Percentiles rank a stretch among this genome's conserved stretches.
phyloP scores from a whole-genome alignment of 2,797 vertebrate genomes.

The Ctenosaura bakeri region DNA sequence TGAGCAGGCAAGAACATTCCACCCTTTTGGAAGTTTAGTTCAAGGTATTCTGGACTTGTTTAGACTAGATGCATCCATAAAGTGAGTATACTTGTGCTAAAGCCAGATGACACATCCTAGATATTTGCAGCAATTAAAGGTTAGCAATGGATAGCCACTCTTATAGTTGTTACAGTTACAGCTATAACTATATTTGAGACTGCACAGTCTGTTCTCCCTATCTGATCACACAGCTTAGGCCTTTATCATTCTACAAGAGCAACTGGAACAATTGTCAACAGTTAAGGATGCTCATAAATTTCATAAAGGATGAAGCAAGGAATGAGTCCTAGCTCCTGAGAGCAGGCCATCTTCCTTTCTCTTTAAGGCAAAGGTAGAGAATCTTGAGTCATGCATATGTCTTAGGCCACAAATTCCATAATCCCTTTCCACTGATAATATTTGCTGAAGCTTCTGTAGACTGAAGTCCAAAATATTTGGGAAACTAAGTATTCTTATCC shows the following conservation, averaged over 20 bases:
- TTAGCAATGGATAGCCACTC: too few species aligned
- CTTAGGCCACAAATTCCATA: not conserved
- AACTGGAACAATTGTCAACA: not conserved
- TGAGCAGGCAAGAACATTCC: too few species aligned
- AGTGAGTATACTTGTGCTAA: too few species aligned
- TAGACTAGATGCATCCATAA: too few species aligned
- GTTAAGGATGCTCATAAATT: too few species aligned
- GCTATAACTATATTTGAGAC: too few species aligned
- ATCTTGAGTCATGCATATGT: not conserved
- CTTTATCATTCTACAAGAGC: not conserved
- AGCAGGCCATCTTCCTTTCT: not conserved
- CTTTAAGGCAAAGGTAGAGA: not conserved
- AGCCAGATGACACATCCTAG: too few species aligned
- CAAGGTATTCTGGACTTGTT: too few species aligned
- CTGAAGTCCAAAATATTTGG: not conserved
- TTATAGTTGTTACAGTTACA: too few species aligned
- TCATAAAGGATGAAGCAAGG: not conserved
- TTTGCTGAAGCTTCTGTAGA: not conserved
- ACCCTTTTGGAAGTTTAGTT: too few species aligned
- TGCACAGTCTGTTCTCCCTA: too few species aligned
- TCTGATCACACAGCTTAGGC: not conserved
- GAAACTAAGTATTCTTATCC: not conserved
- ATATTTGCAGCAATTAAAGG: too few species aligned
- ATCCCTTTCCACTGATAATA: not conserved
- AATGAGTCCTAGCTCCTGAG: constrained; percentile 55